These are phyloP conservation scores for Atherix ibis DNA, from an alignment of 2,888 invertebrate species.

Conservation along the genomic window DNA sequence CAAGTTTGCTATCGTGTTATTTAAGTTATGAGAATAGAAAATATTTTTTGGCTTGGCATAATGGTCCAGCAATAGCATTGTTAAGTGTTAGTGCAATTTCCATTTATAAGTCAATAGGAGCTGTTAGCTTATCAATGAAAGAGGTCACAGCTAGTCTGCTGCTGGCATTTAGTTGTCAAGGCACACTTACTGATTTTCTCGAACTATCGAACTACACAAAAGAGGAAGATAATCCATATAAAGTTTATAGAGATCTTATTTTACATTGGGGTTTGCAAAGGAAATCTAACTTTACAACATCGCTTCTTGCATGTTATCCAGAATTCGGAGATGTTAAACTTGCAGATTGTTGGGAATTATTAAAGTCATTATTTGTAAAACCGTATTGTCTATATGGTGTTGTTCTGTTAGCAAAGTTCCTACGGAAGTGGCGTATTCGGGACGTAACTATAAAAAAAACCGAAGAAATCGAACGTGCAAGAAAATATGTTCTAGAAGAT, in stretches of 20 bases:
- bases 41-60: constrained; percentile 27
- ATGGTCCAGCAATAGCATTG: constrained; percentile 24
- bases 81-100: constrained; percentile 20
- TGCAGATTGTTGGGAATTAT: constrained; percentile 25
- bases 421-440: constrained; percentile 26
- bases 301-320: constrained; percentile 26
- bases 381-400: constrained; percentile 30
- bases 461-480: constrained; percentile 31
- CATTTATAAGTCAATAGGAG: constrained; percentile 5
- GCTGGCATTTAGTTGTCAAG: constrained; percentile 22
- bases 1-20: constrained; percentile 23
- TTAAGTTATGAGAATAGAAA: constrained; percentile 26
- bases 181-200: constrained; percentile 22
- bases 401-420: constrained; percentile 26
- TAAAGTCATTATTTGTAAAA: constrained; percentile 27
- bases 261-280: constrained; percentile 26
- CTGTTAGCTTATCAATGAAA: constrained; percentile 15
- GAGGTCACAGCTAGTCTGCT: constrained; percentile 21
- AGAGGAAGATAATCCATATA: constrained; percentile 20
- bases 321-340: constrained; percentile 21
- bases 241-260: constrained; percentile 23
- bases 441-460: constrained; percentile 17
- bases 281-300: constrained; percentile 24
- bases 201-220: constrained; percentile 21
- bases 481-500: constrained; percentile 40